A percentile compares a stretch with the other conserved stretches of the same genome.
Conservation (phyloP, 1,140 invertebrate genomes). For the Drosophila sp. region DNA sequence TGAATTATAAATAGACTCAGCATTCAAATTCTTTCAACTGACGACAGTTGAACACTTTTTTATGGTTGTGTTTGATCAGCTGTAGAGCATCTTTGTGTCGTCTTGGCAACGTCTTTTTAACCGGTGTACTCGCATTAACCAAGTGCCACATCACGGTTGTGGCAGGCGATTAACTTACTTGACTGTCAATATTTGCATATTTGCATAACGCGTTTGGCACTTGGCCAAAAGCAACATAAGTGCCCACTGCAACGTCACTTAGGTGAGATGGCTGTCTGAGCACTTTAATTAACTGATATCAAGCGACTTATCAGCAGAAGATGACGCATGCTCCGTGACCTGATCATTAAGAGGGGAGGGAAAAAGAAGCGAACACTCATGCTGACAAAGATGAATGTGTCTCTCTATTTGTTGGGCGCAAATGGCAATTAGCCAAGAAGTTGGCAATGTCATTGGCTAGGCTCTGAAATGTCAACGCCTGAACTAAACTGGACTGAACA, state of each 20-base stretch:
- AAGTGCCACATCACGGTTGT: slow-evolving; percentile 36
- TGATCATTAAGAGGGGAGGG: slow-evolving; percentile 11
- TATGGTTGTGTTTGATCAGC: no score
- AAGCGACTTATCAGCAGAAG: slow-evolving; percentile 26
- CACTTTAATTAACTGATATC: slow-evolving; percentile 47
- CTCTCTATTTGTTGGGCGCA: slow-evolving; percentile 12
- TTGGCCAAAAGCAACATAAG: slow-evolving; percentile 21
- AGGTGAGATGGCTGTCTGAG: slow-evolving; percentile 22
- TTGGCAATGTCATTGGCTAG: slow-evolving; percentile 29
- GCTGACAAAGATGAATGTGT: slow-evolving; percentile 74
- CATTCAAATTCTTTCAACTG: no score
- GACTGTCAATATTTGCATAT: slow-evolving; percentile 52
- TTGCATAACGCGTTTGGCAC: slow-evolving; percentile 27
- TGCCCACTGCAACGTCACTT: slow-evolving; percentile 31
- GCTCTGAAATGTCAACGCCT: slow-evolving; percentile 59
- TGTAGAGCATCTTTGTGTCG: slow-evolving; percentile 14
- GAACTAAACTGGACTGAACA: neutral
- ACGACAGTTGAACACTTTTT: no score
- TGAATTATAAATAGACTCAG: no score
- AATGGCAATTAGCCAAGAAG: slow-evolving; percentile 62
- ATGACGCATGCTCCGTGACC: slow-evolving; percentile 32
- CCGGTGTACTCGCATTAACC: slow-evolving; percentile 12
- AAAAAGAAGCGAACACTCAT: neutral
- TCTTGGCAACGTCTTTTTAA: no score
- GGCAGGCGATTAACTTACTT: slow-evolving; percentile 32